Evolutionary conservation across 2,888 invertebrate genomes (phyloP).

Genomic region (Amorpha juglandis): DNA sequence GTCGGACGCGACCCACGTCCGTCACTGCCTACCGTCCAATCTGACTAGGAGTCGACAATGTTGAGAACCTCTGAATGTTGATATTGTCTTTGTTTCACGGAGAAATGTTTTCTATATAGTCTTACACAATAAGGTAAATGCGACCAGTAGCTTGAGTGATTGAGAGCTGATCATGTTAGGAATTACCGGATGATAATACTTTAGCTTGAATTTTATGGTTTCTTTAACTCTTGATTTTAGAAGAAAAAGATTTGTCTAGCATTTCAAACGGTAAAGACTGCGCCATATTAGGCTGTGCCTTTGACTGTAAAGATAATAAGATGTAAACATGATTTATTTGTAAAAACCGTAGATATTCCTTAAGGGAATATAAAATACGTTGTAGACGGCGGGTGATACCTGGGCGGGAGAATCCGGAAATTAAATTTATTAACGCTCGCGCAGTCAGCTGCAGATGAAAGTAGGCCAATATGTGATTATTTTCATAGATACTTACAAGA

Average conservation of each 20-base stretch:
- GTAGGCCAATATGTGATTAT: conserved; percentile 11
- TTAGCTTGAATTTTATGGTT: too few relatives aligned
- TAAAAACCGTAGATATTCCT: too few relatives aligned
- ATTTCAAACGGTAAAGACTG: too few relatives aligned
- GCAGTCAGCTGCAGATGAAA: neutral
- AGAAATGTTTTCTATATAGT: neutral
- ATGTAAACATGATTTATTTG: too few relatives aligned
- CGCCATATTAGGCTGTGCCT: too few relatives aligned
- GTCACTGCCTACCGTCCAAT: conserved; percentile 46
- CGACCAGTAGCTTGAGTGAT: neutral
- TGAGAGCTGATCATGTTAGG: neutral
- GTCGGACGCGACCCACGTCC: conserved; percentile 69
- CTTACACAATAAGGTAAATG: neutral
- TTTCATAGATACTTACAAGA: too few relatives aligned
- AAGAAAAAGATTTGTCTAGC: too few relatives aligned
- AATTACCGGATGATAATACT: neutral
- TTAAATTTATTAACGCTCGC: conserved; percentile 7
- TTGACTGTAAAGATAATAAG: too few relatives aligned
- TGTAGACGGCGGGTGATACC: neutral
- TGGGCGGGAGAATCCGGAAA: conserved; percentile 2
- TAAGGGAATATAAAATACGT: neutral
- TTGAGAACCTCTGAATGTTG: neutral
- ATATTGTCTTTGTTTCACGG: neutral
- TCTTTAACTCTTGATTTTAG: too few relatives aligned
- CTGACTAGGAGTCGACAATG: conserved; percentile 13